Evolutionary conservation across 2,888 invertebrate genomes (phyloP).

Genomic region (Aquatica leii): DNA sequence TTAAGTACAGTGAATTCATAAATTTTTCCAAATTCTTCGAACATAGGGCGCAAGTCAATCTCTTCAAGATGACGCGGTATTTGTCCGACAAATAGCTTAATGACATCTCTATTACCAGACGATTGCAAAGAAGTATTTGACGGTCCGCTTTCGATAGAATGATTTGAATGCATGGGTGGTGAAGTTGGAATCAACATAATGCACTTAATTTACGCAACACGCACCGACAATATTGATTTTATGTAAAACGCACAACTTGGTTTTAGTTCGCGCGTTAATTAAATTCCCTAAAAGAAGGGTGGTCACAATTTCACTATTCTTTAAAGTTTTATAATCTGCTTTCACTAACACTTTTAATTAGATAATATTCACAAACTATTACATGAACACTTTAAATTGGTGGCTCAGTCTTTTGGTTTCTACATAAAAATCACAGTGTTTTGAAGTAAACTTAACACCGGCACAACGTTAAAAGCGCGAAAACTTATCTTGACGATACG

Average conservation of each 20-base stretch:
- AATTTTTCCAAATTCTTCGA: slow-evolving; percentile 92
- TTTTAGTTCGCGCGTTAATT: slow-evolving; percentile 40
- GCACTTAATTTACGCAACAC: slow-evolving; percentile 30
- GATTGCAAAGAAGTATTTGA: slow-evolving; percentile 37
- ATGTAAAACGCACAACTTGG: slow-evolving; percentile 43
- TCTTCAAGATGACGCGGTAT: slow-evolving; percentile 91
- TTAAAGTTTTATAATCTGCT: slow-evolving; percentile 14
- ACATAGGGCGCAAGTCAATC: slow-evolving; percentile 86
- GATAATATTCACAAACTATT: slow-evolving; percentile 24
- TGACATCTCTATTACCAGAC: slow-evolving; percentile 60
- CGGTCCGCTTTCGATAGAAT: slow-evolving; percentile 36
- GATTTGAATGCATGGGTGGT: slow-evolving; percentile 48
- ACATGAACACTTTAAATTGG: slow-evolving; percentile 29
- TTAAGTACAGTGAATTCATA: slow-evolving; percentile 94
- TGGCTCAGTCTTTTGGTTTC: slow-evolving; percentile 36
- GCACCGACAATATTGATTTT: slow-evolving; percentile 33
- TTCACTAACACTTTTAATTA: not conserved
- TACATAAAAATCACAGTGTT: slow-evolving; percentile 21
- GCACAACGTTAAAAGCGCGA: not conserved
- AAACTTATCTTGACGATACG: not conserved
- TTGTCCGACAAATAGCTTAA: slow-evolving; percentile 93
- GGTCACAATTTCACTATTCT: too few species aligned
- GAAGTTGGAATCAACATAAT: slow-evolving; percentile 61
- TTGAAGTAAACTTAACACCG: not conserved
- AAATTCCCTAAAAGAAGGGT: slow-evolving; percentile 29